phyloP scores from a whole-genome alignment of 1,140 invertebrate genomes.

The Cryptotermes secundus region DNA sequence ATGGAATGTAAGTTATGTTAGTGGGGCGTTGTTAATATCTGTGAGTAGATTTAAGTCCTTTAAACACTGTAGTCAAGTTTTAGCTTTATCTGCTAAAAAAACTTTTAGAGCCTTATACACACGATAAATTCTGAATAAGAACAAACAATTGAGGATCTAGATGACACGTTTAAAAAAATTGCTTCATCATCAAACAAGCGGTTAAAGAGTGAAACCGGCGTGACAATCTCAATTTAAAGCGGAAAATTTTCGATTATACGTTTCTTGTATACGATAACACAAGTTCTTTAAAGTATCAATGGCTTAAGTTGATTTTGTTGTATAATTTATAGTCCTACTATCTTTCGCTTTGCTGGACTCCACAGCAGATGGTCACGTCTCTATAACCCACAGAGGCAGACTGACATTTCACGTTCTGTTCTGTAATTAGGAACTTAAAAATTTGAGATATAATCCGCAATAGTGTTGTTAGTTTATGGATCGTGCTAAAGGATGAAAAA shows the following conservation, averaged over 20 bases:
- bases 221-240: conserved; percentile 13
- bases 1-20: neutral
- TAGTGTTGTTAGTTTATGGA: too few relatives aligned
- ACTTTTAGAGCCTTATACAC: neutral
- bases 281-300: neutral
- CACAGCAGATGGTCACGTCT: too few relatives aligned
- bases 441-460: too few relatives aligned
- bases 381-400: too few relatives aligned
- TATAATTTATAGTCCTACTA: too few relatives aligned
- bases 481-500: too few relatives aligned
- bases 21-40: neutral
- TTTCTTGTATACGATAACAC: neutral
- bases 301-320: neutral
- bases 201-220: conserved; percentile 6
- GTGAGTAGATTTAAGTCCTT: neutral
- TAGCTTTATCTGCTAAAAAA: neutral
- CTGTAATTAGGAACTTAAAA: too few relatives aligned
- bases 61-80: neutral
- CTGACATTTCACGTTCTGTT: too few relatives aligned
- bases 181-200: conserved; percentile 10
- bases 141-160: neutral
- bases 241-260: conserved; percentile 17
- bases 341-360: too few relatives aligned
- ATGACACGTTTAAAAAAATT: neutral
- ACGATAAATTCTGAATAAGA: neutral